Percentiles rank a stretch among this genome's conserved stretches.
Conservation (phyloP, 1,140 invertebrate species). For the Lordiphosa stackelbergi region DNA sequence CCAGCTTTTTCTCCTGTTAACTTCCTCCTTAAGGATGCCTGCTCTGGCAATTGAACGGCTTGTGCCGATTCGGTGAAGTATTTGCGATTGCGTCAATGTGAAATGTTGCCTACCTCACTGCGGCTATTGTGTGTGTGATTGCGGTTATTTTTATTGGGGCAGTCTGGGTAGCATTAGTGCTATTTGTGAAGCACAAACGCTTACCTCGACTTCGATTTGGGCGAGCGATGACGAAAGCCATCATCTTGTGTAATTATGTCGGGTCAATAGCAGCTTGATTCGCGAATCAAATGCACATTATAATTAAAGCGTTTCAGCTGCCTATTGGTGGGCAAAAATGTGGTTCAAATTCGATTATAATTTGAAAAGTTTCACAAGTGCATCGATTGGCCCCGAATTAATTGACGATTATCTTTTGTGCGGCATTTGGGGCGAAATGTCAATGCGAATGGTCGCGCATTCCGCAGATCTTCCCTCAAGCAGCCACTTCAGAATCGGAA, state of each 20-base stretch:
- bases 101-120: slow-evolving; percentile 14
- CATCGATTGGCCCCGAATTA: slow-evolving; percentile 7
- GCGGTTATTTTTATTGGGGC: slow-evolving; percentile 33
- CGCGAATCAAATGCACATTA: slow-evolving; percentile 55
- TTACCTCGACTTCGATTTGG: slow-evolving; percentile 6
- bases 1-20: too few relatives aligned
- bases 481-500: slow-evolving; percentile 6
- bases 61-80: slow-evolving; percentile 10
- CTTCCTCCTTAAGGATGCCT: too few relatives aligned
- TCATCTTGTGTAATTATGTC: slow-evolving; percentile 43
- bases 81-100: slow-evolving; percentile 30
- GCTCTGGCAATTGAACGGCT: neutral
- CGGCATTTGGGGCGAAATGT: too few relatives aligned
- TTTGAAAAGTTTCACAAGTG: slow-evolving; percentile 8
- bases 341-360: slow-evolving; percentile 14
- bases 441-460: too few relatives aligned
- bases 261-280: slow-evolving; percentile 45
- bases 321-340: slow-evolving; percentile 5
- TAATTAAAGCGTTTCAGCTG: slow-evolving; percentile 35
- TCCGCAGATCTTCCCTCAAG: too few relatives aligned
- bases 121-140: slow-evolving; percentile 20
- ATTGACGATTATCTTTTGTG: slow-evolving; percentile 5
- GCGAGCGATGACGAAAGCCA: slow-evolving; percentile 10
- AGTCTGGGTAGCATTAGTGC: slow-evolving; percentile 8
- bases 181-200: slow-evolving; percentile 2